Conservation (phyloP, 2,888 invertebrate genomes). For the Nomada fabriciana region DNA sequence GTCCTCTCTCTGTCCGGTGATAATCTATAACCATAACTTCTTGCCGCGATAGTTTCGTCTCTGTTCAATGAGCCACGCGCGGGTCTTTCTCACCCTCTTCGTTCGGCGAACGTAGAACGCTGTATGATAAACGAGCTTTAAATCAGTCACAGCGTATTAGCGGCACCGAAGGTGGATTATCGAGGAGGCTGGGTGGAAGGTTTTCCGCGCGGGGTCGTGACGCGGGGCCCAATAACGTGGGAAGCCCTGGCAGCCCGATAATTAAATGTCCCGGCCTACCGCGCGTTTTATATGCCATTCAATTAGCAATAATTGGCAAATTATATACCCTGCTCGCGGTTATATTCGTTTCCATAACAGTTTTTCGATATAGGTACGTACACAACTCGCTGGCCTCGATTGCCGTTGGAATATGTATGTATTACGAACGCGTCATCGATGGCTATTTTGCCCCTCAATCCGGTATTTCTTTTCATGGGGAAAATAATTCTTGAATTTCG, state of each 20-base stretch:
- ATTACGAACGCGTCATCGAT: background rate
- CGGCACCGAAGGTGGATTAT: constrained; percentile 52
- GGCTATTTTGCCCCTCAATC: background rate
- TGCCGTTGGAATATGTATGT: background rate
- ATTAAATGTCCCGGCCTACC: constrained; percentile 57
- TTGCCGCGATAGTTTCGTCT: constrained; percentile 43
- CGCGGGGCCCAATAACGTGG: constrained; percentile 66
- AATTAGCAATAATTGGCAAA: constrained; percentile 70
- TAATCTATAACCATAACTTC: constrained; percentile 69
- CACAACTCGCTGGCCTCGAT: background rate
- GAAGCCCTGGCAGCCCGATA: constrained; percentile 56
- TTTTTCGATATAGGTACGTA: constrained; percentile 13
- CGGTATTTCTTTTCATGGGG: too few relatives aligned
- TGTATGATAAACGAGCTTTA: constrained; percentile 61
- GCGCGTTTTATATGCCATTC: constrained; percentile 56
- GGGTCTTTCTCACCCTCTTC: constrained; percentile 5
- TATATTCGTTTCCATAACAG: constrained; percentile 18
- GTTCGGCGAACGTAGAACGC: background rate
- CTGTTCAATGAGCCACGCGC: background rate
- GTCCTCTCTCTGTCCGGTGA: constrained; percentile 55
- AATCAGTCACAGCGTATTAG: constrained; percentile 64
- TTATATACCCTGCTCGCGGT: constrained; percentile 44
- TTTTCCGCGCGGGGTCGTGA: constrained; percentile 32
- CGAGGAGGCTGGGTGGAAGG: constrained; percentile 17
- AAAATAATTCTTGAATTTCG: too few relatives aligned